Percentiles rank a stretch among this genome's conserved stretches.
These are phyloP conservation scores for Aphaenogaster ashmeadi DNA, from an alignment of 1,140 invertebrate species.

Conservation along the genomic window DNA sequence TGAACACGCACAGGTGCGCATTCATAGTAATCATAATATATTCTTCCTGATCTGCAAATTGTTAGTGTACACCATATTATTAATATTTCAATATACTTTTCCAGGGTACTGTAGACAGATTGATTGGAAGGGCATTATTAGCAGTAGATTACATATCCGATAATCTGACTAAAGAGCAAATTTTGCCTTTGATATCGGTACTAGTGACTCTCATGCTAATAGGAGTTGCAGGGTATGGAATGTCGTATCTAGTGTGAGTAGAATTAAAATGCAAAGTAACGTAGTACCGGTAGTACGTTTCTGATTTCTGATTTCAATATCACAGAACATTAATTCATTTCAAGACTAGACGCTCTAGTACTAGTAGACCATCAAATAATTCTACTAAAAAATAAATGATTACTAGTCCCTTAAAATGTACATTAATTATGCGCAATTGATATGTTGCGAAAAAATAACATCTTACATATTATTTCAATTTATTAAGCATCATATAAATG, in stretches of 20 bases:
- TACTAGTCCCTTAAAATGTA: background rate
- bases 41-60: conserved; percentile 16
- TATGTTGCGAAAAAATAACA: background rate
- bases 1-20: conserved; percentile 86
- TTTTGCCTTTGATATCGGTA: conserved; percentile 94
- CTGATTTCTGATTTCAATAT: conserved; percentile 30
- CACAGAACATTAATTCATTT: conserved; percentile 29
- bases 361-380: background rate
- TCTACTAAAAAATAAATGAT: background rate
- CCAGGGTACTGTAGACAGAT: conserved; percentile 91
- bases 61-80: background rate
- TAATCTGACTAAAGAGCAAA: conserved; percentile 93
- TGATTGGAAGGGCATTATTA: conserved; percentile 90
- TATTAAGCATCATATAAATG: background rate
- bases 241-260: conserved; percentile 95
- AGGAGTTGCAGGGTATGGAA: conserved; percentile 93
- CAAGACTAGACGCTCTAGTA: background rate
- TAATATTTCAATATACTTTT: conserved; percentile 59
- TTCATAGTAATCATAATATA: background rate
- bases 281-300: background rate
- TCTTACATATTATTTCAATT: background rate
- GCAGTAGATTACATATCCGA: conserved; percentile 92
- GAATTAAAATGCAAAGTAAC: conserved; percentile 33
- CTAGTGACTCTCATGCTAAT: conserved; percentile 94
- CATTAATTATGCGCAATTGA: background rate